These are phyloP conservation scores for Phaedon cochleariae DNA, from an alignment of 2,888 invertebrate species.

Conservation along the genomic window DNA sequence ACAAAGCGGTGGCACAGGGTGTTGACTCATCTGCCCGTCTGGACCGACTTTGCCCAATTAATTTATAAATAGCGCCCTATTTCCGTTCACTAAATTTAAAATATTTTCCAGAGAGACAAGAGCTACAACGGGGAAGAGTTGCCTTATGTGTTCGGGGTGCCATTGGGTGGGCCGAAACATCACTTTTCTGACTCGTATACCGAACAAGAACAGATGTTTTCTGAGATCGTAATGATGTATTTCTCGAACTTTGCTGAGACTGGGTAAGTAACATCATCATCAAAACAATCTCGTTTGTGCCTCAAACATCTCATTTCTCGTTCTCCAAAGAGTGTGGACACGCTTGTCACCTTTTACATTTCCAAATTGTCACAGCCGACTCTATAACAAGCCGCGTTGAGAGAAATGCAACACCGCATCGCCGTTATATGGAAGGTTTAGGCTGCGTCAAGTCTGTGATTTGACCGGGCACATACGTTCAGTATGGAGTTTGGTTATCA, in stretches of 20 bases:
- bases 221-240: constrained; percentile 87
- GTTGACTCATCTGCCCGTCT: constrained; percentile 7
- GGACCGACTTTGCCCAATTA: constrained; percentile 10
- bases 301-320: too few relatives aligned
- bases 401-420: too few relatives aligned
- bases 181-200: constrained; percentile 80
- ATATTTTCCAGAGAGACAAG: constrained; percentile 69
- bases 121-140: constrained; percentile 87
- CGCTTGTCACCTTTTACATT: too few relatives aligned
- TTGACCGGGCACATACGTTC: too few relatives aligned
- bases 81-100: constrained; percentile 37
- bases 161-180: constrained; percentile 72
- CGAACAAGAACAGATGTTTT: constrained; percentile 78
- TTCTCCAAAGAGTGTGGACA: too few relatives aligned
- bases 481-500: too few relatives aligned
- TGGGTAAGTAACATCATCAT: constrained; percentile 78
- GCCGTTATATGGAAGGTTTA: too few relatives aligned
- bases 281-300: too few relatives aligned
- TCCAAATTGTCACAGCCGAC: too few relatives aligned
- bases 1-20: constrained; percentile 9
- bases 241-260: constrained; percentile 92
- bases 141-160: constrained; percentile 87
- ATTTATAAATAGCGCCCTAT: constrained; percentile 46
- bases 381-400: too few relatives aligned
- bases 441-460: too few relatives aligned